Conservation (phyloP, 2,888 invertebrate species). For the Drosophila anceps region DNA sequence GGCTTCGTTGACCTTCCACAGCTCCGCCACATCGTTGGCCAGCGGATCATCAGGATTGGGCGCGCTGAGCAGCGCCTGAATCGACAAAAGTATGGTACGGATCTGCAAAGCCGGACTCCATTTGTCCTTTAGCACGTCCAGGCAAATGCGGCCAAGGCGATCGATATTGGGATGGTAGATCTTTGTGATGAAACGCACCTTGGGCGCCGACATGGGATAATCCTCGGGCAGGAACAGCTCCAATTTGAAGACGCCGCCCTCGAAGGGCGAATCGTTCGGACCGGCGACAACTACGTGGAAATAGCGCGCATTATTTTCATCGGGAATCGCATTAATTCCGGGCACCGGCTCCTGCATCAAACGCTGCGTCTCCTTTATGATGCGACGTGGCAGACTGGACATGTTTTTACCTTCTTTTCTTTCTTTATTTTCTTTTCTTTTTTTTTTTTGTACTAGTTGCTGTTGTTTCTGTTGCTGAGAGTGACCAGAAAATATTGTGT, state of each 20-base stretch:
- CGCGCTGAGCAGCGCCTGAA: conserved; percentile 98
- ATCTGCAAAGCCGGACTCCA: conserved; percentile 99
- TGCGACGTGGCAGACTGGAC: conserved; percentile 86
- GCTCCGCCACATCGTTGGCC: conserved; percentile 98
- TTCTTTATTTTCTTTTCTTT: too few relatives aligned
- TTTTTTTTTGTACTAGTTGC: conserved; percentile 14
- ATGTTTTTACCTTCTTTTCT: conserved; percentile 88
- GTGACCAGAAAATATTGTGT: conserved; percentile 3
- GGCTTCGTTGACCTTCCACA: conserved; percentile 98
- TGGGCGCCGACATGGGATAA: conserved; percentile 99
- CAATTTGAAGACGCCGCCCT: conserved; percentile 98
- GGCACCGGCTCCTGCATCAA: conserved; percentile 92
- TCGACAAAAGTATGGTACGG: conserved; percentile 97
- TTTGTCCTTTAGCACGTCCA: conserved; percentile 98
- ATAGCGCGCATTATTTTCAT: conserved; percentile 97
- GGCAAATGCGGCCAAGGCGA: conserved; percentile 98
- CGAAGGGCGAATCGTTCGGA: conserved; percentile 97
- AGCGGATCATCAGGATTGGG: conserved; percentile 99
- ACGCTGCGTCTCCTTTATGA: conserved; percentile 97
- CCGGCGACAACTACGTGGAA: conserved; percentile 98
- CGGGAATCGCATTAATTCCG: conserved; percentile 97
- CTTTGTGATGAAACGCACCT: conserved; percentile 99
- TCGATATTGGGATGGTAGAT: conserved; percentile 99
- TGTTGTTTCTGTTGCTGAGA: conserved; percentile 24
- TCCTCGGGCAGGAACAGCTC: conserved; percentile 99